Evolutionary conservation across 1,140 invertebrate species (phyloP).

Genomic region (Proctacanthus coquilletti): DNA sequence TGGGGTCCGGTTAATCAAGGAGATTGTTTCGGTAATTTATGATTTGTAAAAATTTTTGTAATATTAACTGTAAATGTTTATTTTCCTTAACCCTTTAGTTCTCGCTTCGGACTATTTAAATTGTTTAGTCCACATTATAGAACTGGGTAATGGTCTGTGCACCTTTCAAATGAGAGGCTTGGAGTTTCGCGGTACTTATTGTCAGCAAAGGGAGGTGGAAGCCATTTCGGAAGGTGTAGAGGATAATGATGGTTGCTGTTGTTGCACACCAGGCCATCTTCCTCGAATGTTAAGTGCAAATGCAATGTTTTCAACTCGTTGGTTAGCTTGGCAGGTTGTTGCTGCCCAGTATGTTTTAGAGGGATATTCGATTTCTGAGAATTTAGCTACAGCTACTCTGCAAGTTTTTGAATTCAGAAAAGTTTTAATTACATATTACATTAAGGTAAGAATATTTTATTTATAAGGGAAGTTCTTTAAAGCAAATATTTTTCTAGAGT

Average conservation of each 20-base stretch:
- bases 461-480: too few species aligned
- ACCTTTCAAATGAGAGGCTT: constrained; percentile 96
- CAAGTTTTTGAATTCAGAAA: constrained; percentile 96
- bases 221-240: constrained; percentile 94
- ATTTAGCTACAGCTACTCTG: constrained; percentile 89
- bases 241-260: constrained; percentile 81
- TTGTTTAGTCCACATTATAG: constrained; percentile 94
- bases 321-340: constrained; percentile 95
- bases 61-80: not conserved
- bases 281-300: constrained; percentile 82
- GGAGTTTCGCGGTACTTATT: constrained; percentile 97
- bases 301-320: constrained; percentile 92
- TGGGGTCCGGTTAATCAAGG: constrained; percentile 88
- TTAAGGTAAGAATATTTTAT: constrained; percentile 55
- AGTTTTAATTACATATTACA: constrained; percentile 93
- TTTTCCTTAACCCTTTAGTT: constrained; percentile 39
- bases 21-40: constrained; percentile 67
- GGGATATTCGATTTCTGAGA: constrained; percentile 96
- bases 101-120: constrained; percentile 95
- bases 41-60: not conserved
- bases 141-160: constrained; percentile 94
- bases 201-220: constrained; percentile 93
- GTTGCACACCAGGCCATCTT: constrained; percentile 82
- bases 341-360: constrained; percentile 92
- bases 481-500: constrained; percentile 43